These are phyloP conservation scores for Xerus rutilus DNA, from an alignment of 2,797 vertebrate species.

Conservation along the genomic window DNA sequence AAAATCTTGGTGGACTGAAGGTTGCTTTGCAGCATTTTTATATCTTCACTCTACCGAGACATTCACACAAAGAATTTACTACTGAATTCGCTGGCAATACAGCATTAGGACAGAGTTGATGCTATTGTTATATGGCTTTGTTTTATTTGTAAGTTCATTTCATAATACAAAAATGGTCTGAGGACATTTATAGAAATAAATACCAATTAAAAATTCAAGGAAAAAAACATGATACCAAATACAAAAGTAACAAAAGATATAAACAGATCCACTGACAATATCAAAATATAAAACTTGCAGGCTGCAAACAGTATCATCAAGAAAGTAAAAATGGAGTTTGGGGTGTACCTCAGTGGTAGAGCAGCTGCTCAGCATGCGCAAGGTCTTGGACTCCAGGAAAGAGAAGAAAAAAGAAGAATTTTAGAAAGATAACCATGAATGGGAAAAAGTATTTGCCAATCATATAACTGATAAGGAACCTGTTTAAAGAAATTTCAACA, in stretches of 20 bases:
- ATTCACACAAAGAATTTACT: neutral
- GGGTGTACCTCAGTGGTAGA: too few species aligned
- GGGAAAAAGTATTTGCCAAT: neutral
- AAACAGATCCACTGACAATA: neutral
- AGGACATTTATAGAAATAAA: neutral
- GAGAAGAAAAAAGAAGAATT: neutral
- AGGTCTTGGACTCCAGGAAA: neutral
- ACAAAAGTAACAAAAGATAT: neutral
- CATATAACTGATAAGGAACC: neutral
- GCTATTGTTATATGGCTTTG: neutral
- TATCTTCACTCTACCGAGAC: too few species aligned
- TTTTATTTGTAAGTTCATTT: neutral
- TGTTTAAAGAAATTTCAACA: neutral
- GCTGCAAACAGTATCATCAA: neutral
- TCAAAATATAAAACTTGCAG: neutral
- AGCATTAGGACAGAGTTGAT: fast-evolving
- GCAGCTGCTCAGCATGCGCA: too few species aligned
- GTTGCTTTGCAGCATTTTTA: too few species aligned
- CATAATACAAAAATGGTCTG: neutral
- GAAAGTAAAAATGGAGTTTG: neutral
- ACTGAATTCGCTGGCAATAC: neutral
- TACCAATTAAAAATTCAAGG: neutral
- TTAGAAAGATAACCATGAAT: neutral
- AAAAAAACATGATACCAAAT: neutral
- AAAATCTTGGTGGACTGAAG: neutral